Evolutionary conservation across 2,113 vertebrate genomes (phyloP).

Genomic region (Conger conger): DNA sequence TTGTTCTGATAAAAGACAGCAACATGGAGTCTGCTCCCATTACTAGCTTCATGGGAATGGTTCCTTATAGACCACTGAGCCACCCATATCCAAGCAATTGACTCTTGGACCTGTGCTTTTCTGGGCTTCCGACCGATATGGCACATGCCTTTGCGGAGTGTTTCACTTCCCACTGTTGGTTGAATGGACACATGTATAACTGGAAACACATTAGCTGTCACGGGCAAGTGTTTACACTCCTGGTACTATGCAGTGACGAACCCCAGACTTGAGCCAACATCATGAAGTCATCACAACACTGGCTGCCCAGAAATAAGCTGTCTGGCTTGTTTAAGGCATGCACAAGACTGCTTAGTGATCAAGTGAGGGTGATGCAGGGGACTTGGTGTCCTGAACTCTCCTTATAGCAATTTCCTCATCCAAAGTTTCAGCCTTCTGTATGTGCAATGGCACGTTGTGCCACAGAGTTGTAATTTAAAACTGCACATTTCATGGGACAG

Average conservation of each 20-base stretch:
- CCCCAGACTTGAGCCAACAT: slow-evolving; percentile 28
- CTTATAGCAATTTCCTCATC: not conserved
- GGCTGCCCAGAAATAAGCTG: not conserved
- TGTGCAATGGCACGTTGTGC: not conserved
- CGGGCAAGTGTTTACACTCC: slow-evolving; percentile 29
- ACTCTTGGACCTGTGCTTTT: slow-evolving; percentile 21
- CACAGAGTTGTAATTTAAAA: not conserved
- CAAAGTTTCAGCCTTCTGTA: not conserved
- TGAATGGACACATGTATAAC: slow-evolving; percentile 35
- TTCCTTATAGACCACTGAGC: slow-evolving; percentile 22
- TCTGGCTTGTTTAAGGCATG: not conserved
- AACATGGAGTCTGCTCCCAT: slow-evolving; percentile 35
- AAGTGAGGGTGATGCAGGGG: not conserved
- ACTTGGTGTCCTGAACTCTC: not conserved
- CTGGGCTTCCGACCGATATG: slow-evolving; percentile 33
- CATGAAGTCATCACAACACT: not conserved
- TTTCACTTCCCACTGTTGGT: slow-evolving; percentile 36
- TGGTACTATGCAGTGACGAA: slow-evolving; percentile 30
- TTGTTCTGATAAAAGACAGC: slow-evolving; percentile 37
- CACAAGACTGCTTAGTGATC: not conserved
- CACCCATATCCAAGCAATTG: slow-evolving; percentile 27
- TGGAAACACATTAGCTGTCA: slow-evolving; percentile 42
- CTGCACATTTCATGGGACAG: not conserved
- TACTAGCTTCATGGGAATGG: slow-evolving; percentile 33
- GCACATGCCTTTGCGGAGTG: slow-evolving; percentile 23